Evolutionary conservation across 2,888 invertebrate species (phyloP).

Genomic region (Oscheius myriophilus): DNA sequence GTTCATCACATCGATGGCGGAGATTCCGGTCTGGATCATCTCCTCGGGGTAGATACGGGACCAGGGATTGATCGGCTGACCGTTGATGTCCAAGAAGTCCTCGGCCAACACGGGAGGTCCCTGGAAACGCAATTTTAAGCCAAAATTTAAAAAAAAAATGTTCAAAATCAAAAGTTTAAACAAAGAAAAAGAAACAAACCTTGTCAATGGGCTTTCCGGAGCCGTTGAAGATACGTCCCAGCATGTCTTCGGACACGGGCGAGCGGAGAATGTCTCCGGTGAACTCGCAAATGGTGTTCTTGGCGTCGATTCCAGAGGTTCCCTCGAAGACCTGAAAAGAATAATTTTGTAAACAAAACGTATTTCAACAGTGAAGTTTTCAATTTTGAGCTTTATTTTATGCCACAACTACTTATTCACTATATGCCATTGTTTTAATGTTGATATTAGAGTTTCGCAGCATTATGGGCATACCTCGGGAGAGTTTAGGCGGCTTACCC

Average conservation of each 20-base stretch:
- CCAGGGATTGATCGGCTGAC: conserved; percentile 99
- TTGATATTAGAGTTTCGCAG: too few species aligned
- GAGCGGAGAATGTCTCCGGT: conserved; percentile 98
- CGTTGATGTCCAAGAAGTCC: conserved; percentile 97
- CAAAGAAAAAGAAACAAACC: conserved; percentile 31
- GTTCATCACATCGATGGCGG: conserved; percentile 99
- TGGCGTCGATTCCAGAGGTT: conserved; percentile 98
- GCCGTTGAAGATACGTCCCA: conserved; percentile 98
- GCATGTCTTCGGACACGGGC: conserved; percentile 99
- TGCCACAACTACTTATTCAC: too few species aligned
- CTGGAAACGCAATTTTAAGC: conserved; percentile 21
- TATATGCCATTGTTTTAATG: too few species aligned
- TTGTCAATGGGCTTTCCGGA: conserved; percentile 99
- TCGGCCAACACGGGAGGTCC: conserved; percentile 98
- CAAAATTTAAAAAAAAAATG: too few species aligned
- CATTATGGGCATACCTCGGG: too few species aligned
- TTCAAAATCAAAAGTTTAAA: too few species aligned
- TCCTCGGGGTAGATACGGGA: conserved; percentile 99
- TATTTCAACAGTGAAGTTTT: too few species aligned
- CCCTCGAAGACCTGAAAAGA: conserved; percentile 88
- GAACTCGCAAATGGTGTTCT: conserved; percentile 98
- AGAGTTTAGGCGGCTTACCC: too few species aligned
- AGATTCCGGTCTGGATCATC: conserved; percentile 99
- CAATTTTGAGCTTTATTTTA: neutral
- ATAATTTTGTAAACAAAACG: neutral